Conservation (phyloP, 2,113 vertebrate genomes). For the Dipodomys spectabilis region DNA sequence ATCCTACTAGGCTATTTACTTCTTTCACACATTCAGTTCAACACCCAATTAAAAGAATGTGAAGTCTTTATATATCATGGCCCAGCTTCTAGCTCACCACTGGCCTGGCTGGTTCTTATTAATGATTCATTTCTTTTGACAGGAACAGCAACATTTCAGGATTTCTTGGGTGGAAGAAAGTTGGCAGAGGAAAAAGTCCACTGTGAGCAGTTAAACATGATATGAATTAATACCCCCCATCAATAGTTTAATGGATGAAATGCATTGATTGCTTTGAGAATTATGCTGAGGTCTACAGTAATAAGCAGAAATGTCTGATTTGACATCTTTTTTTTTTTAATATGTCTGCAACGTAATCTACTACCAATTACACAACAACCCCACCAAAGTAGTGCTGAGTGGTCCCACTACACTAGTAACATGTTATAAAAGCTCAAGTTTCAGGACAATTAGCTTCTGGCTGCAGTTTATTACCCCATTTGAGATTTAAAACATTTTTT, state of each 20-base stretch:
- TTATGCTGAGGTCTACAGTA: constrained; percentile 83
- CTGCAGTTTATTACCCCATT: constrained; percentile 89
- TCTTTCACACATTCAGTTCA: constrained; percentile 80
- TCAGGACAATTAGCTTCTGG: constrained; percentile 92
- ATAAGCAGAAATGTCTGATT: constrained; percentile 86
- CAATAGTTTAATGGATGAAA: constrained; percentile 84
- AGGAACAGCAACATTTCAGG: constrained; percentile 82
- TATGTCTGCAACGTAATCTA: constrained; percentile 83
- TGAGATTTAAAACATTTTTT: constrained; percentile 88
- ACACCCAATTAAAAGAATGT: constrained; percentile 81
- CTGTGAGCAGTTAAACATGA: constrained; percentile 87
- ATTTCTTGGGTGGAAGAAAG: constrained; percentile 88
- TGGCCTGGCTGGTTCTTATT: constrained; percentile 83
- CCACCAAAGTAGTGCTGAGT: constrained; percentile 85
- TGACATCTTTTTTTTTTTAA: constrained; percentile 81
- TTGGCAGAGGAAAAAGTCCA: constrained; percentile 85
- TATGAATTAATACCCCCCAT: constrained; percentile 88
- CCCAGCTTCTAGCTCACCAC: constrained; percentile 80
- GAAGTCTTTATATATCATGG: constrained; percentile 82
- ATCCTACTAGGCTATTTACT: constrained; percentile 75
- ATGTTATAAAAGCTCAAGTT: constrained; percentile 90
- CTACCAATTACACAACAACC: constrained; percentile 87
- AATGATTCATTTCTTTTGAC: constrained; percentile 88
- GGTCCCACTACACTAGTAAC: constrained; percentile 89
- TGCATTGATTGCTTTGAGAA: constrained; percentile 85